phyloP scores from a whole-genome alignment of 2,797 vertebrate species.

The Morus bassanus region DNA sequence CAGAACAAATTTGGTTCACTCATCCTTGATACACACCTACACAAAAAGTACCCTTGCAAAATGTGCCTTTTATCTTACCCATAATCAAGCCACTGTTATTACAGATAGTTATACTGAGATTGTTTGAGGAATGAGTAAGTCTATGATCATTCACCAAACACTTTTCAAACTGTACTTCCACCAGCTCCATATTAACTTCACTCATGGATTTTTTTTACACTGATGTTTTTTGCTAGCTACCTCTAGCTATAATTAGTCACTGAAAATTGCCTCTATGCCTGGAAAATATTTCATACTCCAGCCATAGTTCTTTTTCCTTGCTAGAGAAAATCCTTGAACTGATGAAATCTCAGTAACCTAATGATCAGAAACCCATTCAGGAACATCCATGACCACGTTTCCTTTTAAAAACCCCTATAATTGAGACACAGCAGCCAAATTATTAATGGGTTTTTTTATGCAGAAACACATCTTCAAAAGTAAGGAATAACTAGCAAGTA shows the following conservation, averaged over 20 bases:
- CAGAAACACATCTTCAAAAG: not conserved
- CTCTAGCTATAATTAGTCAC: slow-evolving; percentile 47
- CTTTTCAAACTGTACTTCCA: slow-evolving; percentile 6
- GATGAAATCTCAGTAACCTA: slow-evolving; percentile 34
- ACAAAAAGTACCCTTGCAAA: not conserved
- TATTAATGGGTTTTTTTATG: not conserved
- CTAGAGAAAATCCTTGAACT: slow-evolving; percentile 19
- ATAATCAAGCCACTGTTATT: not conserved
- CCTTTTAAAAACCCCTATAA: not conserved
- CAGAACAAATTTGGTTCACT: not conserved
- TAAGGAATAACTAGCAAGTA: not conserved
- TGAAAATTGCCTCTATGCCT: slow-evolving; percentile 29
- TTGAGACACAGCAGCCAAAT: not conserved
- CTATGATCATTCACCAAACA: slow-evolving; percentile 13
- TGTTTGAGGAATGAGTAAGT: slow-evolving; percentile 14
- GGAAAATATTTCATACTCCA: not conserved
- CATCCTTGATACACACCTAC: not conserved
- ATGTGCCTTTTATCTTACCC: not conserved
- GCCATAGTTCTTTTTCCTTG: not conserved
- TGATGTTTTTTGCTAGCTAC: not conserved
- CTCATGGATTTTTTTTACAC: not conserved
- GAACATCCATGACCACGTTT: not conserved
- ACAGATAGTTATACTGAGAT: not conserved
- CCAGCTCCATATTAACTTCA: slow-evolving; percentile 26
- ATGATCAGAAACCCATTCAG: slow-evolving; percentile 18